These are phyloP conservation scores for Chaunax sp. DNA, from an alignment of 2,797 vertebrate genomes.

Conservation along the genomic window DNA sequence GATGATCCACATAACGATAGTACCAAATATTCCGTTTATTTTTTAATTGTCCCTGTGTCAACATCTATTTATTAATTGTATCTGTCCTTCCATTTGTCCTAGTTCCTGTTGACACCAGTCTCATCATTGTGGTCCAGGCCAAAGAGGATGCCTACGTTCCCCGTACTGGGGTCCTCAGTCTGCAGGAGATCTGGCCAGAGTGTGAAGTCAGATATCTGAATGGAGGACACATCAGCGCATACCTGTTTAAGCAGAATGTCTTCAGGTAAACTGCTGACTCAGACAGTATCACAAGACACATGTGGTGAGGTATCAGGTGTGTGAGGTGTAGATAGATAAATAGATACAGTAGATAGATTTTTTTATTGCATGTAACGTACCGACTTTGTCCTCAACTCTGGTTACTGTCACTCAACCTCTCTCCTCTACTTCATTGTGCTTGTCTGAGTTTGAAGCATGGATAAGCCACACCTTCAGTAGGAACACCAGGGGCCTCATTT, in stretches of 20 bases:
- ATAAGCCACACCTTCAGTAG: no score
- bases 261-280: slow-evolving; percentile 86
- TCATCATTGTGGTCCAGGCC: slow-evolving; percentile 96
- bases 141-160: slow-evolving; percentile 97
- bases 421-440: no score
- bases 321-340: background rate
- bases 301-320: background rate
- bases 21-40: background rate
- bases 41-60: background rate
- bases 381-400: no score
- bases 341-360: no score
- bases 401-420: no score
- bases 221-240: slow-evolving; percentile 96
- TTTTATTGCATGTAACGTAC: no score
- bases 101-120: slow-evolving; percentile 96
- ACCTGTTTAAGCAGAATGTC: slow-evolving; percentile 96
- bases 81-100: background rate
- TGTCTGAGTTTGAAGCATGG: no score
- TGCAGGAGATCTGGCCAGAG: slow-evolving; percentile 97
- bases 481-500: no score
- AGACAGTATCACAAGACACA: background rate
- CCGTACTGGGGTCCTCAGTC: slow-evolving; percentile 92
- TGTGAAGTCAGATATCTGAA: slow-evolving; percentile 96
- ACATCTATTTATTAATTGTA: background rate
- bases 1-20: background rate